Evolutionary conservation across 2,888 invertebrate species (phyloP).

Genomic region (Leptinotarsa juncta): DNA sequence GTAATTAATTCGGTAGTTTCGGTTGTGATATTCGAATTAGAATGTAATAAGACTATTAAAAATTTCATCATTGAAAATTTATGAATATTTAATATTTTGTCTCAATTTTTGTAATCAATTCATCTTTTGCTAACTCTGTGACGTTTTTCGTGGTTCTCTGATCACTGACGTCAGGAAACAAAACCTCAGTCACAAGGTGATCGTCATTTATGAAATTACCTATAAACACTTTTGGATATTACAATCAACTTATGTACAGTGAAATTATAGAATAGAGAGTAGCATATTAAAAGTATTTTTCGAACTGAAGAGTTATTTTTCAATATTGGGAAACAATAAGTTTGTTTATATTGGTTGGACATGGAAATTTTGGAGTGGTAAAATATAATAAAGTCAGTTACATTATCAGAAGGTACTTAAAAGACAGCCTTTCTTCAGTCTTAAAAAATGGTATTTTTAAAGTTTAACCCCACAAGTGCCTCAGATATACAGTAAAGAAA

Average conservation of each 20-base stretch:
- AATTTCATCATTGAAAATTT: no score
- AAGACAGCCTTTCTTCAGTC: constrained; percentile 23
- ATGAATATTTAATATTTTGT: background rate
- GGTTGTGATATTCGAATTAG: no score
- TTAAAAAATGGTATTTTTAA: constrained; percentile 11
- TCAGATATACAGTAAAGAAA: no score
- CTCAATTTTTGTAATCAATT: background rate
- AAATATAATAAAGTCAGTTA: no score
- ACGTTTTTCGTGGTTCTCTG: background rate
- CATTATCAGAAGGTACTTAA: background rate
- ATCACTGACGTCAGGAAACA: background rate
- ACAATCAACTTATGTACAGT: background rate
- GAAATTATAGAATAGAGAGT: background rate
- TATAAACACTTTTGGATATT: no score
- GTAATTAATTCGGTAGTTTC: background rate
- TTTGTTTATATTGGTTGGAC: no score
- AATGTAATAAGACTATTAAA: no score
- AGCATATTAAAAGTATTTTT: background rate
- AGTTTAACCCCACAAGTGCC: background rate
- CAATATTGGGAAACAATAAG: background rate
- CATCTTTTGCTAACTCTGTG: no score
- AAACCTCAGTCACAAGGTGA: background rate
- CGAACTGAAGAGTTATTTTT: no score
- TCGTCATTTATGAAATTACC: background rate
- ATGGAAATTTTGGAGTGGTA: no score